phyloP scores from a whole-genome alignment of 2,888 invertebrate genomes.

The Dinocampus coccinellae region DNA sequence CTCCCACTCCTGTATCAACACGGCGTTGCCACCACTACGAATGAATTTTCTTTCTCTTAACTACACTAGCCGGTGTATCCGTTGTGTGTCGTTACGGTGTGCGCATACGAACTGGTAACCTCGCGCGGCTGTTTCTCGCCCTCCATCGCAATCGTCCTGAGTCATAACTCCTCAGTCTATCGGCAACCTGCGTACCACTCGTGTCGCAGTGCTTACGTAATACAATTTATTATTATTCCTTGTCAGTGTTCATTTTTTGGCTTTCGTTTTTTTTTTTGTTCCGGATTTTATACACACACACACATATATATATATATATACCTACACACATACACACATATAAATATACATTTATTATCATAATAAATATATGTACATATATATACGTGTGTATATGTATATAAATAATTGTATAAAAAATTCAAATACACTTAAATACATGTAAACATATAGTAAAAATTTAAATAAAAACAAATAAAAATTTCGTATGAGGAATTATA shows the following conservation, averaged over 20 bases:
- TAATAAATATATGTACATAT: neutral
- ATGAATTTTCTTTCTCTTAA: neutral
- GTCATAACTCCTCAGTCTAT: constrained; percentile 61
- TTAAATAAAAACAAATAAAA: neutral
- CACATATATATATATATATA: constrained; percentile 14
- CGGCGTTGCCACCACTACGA: constrained; percentile 1
- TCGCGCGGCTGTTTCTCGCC: neutral
- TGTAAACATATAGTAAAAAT: neutral
- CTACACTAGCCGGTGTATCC: neutral
- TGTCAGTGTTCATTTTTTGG: constrained; percentile 56
- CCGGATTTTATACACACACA: constrained; percentile 33
- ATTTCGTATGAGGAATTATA: neutral
- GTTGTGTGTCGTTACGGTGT: constrained; percentile 14
- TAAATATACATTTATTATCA: neutral
- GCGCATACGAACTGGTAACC: constrained; percentile 19
- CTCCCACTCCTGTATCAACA: constrained; percentile 2
- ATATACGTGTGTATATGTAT: neutral
- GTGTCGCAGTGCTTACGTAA: constrained; percentile 67
- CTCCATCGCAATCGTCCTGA: neutral
- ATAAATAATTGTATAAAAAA: neutral
- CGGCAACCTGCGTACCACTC: constrained; percentile 68
- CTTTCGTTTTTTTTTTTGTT: constrained; percentile 44
- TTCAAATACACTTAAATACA: constrained; percentile 16
- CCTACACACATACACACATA: constrained; percentile 17
- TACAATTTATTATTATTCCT: constrained; percentile 62